phyloP scores from a whole-genome alignment of 2,797 vertebrate genomes.

The Danio albolineatus region DNA sequence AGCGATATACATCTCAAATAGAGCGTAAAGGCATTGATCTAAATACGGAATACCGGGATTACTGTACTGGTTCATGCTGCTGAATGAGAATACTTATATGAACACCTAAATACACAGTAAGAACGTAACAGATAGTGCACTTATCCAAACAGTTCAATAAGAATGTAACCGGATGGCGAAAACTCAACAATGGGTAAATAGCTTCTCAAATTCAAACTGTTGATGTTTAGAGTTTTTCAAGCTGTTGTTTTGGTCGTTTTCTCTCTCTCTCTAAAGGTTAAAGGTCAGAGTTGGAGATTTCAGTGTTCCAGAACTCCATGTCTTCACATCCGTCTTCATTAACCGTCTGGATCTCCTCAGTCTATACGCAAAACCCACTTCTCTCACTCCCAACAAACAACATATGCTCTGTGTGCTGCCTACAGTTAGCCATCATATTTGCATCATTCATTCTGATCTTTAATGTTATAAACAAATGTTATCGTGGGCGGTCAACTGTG shows the following conservation, averaged over 20 bases:
- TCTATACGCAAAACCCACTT: constrained; percentile 32
- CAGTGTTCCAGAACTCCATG: constrained; percentile 55
- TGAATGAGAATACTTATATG: not conserved
- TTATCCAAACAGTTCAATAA: not conserved
- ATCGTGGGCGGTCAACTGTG: no score
- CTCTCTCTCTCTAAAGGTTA: constrained; percentile 67
- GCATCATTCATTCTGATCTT: not conserved
- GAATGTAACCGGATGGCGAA: not conserved
- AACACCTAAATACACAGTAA: constrained; percentile 13
- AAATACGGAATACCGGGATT: constrained; percentile 17
- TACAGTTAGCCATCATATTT: constrained; percentile 3
- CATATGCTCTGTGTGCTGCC: constrained; percentile 19
- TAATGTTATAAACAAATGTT: no score
- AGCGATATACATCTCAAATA: constrained; percentile 32
- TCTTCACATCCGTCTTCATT: constrained; percentile 78
- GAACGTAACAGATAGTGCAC: not conserved
- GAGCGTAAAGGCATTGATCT: not conserved
- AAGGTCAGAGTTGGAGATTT: constrained; percentile 66
- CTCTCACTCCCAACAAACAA: constrained; percentile 21
- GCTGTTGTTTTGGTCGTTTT: constrained; percentile 40
- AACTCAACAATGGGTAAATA: not conserved
- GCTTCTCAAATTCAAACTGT: not conserved
- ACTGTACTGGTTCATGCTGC: constrained; percentile 6
- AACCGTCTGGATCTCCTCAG: constrained; percentile 78
- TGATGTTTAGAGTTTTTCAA: constrained; percentile 52